Base-by-base conservation (phyloP, 1,140 invertebrate genomes). In the Ooceraea biroi region DNA sequence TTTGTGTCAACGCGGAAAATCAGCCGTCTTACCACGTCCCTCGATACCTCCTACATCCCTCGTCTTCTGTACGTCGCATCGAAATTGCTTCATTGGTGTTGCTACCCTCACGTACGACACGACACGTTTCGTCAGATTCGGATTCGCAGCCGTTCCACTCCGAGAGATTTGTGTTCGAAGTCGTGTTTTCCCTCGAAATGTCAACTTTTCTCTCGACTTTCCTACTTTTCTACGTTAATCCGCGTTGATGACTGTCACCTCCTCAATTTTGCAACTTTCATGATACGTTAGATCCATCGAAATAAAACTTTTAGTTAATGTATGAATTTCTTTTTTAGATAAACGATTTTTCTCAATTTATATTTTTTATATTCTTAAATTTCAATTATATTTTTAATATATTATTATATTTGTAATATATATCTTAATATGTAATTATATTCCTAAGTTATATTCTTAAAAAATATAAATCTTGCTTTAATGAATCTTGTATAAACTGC, bases 41-140 rank as follows among this genome's bases (percentile, higher is more conserved):
- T 3, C 30, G 61, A 68, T 14, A 12, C 19, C 50, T 61, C 48
- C 27, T 46, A 36, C 19, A 60, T 73, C 14, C 41, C 17, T 12
- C 52, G 25, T 14, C 22, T 80, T 46, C 19, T 48, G 68, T 78
- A 66, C 14, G 22, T 25, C 11, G n/a, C 12, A 74, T 61, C 19
- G 71, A 58, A 80, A 80, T 71, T 80, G n/a, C 41, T 12, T 55
- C 11, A 68, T 72, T 72, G 68, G n/a, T 27, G n/a, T 57, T 27
- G 48, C 14, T 25, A 66, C 8, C 27, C 30, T 52, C 14, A 44
- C 46, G 27, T 61, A 12, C 63, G 30, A 78, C 52, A 12, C 63
- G 30, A 78, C 52, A 0, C 36, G 41, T 60, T 60, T 61, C 22
- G 41, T 4, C 19, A 3, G 17, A 52, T 52, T 55, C 41, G 12